Percentiles rank a stretch among this genome's conserved stretches.
Conservation (phyloP, 2,797 vertebrate species). For the Naso thynnoides region DNA sequence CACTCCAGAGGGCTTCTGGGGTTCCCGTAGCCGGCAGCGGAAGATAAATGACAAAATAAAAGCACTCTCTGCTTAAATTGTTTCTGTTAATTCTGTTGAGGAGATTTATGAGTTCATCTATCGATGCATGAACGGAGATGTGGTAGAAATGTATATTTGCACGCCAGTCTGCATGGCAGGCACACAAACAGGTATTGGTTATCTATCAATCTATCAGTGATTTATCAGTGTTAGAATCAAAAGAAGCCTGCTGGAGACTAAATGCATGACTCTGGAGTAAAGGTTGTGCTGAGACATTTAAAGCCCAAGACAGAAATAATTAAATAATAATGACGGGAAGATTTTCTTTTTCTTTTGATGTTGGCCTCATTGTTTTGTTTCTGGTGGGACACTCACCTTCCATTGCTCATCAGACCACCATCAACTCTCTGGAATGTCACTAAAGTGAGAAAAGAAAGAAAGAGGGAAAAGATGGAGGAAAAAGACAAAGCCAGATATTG, state of each 20-base stretch:
- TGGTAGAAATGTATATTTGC: constrained; percentile 75
- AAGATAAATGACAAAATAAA: constrained; percentile 92
- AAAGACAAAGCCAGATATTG: constrained; percentile 42
- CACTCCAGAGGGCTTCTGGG: constrained; percentile 82
- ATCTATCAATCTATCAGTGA: constrained; percentile 74
- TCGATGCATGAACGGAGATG: constrained; percentile 81
- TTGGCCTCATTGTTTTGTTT: background rate
- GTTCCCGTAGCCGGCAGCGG: constrained; percentile 69
- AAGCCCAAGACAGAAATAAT: constrained; percentile 2
- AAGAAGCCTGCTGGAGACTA: constrained; percentile 37
- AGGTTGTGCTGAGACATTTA: constrained; percentile 22
- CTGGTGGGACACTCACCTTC: constrained; percentile 88
- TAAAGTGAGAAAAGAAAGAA: constrained; percentile 65
- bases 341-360: constrained; percentile 2
- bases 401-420: constrained; percentile 98
- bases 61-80: constrained; percentile 88
- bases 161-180: constrained; percentile 53
- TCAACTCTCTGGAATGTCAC: constrained; percentile 99
- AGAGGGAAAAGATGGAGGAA: background rate
- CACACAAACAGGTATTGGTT: constrained; percentile 75
- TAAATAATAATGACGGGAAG: constrained; percentile 4
- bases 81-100: constrained; percentile 88
- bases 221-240: constrained; percentile 63
- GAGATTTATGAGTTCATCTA: constrained; percentile 88
- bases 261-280: constrained; percentile 37